These are phyloP conservation scores for Paraescarpia echinospica DNA, from an alignment of 1,140 invertebrate genomes.

Conservation along the genomic window DNA sequence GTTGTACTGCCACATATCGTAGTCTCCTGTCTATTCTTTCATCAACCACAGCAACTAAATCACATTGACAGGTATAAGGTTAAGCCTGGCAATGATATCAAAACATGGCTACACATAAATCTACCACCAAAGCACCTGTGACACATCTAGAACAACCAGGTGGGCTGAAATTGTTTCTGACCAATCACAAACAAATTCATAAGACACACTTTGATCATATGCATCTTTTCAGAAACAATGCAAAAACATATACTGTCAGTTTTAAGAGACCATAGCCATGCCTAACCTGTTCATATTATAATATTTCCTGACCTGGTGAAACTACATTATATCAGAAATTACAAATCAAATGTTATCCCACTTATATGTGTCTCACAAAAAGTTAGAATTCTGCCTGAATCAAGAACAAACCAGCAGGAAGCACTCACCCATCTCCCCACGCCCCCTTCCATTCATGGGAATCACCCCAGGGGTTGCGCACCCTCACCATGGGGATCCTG, in stretches of 20 bases:
- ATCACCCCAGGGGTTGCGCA: conserved; percentile 95
- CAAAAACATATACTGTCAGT: too few species aligned
- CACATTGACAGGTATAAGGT: too few species aligned
- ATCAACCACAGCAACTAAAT: too few species aligned
- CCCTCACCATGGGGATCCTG: conserved; percentile 73
- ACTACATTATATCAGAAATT: background rate
- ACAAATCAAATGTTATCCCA: too few species aligned
- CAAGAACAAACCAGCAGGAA: background rate
- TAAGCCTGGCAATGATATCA: background rate
- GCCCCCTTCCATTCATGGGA: conserved; percentile 95
- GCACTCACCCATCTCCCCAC: conserved; percentile 54
- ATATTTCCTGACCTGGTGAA: background rate
- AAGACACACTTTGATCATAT: background rate
- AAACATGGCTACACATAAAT: background rate
- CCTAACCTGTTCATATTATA: too few species aligned
- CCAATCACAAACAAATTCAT: background rate
- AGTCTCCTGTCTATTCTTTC: too few species aligned
- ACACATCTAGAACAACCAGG: background rate
- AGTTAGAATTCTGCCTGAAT: background rate
- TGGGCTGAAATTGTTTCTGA: background rate
- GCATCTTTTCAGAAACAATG: too few species aligned
- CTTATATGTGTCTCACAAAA: too few species aligned
- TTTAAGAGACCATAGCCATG: too few species aligned
- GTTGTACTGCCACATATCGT: too few species aligned
- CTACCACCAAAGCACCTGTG: background rate